These are phyloP conservation scores for Xiphorhynchus erythropygius DNA, from an alignment of 2,797 vertebrate species.

Conservation along the genomic window DNA sequence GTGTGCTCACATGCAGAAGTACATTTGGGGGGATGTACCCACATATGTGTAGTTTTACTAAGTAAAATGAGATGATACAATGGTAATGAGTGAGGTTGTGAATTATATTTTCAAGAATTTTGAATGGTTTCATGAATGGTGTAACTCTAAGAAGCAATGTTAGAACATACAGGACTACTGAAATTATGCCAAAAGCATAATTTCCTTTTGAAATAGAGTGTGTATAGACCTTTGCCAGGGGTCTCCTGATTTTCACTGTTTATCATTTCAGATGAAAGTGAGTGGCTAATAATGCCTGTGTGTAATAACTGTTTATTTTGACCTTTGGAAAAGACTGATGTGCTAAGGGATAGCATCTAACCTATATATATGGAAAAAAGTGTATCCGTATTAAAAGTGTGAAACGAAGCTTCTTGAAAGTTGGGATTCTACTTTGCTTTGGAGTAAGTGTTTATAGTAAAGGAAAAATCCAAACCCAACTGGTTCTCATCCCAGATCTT, in stretches of 20 bases:
- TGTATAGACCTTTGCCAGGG: not conserved
- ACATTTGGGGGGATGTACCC: fast-evolving
- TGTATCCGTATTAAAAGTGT: not conserved
- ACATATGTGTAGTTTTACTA: not conserved
- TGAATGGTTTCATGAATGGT: slow-evolving; percentile 12
- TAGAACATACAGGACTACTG: slow-evolving; percentile 13
- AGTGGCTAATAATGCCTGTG: not conserved
- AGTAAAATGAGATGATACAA: not conserved
- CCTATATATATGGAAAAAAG: not conserved
- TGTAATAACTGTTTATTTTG: not conserved
- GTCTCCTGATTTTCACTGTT: not conserved
- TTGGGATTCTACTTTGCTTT: not conserved
- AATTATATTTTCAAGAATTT: slow-evolving; percentile 49
- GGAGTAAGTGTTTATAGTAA: not conserved
- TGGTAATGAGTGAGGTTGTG: not conserved
- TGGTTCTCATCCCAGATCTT: not conserved
- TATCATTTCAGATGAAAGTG: not conserved
- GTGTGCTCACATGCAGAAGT: not conserved
- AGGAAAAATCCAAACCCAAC: not conserved
- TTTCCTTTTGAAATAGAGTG: not conserved
- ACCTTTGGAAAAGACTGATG: not conserved
- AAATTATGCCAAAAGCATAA: slow-evolving; percentile 36
- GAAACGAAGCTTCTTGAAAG: not conserved
- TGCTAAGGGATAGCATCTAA: not conserved
- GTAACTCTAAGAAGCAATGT: not conserved